These are phyloP conservation scores for Ridgeia piscesae DNA, from an alignment of 1,140 invertebrate genomes.

Conservation along the genomic window DNA sequence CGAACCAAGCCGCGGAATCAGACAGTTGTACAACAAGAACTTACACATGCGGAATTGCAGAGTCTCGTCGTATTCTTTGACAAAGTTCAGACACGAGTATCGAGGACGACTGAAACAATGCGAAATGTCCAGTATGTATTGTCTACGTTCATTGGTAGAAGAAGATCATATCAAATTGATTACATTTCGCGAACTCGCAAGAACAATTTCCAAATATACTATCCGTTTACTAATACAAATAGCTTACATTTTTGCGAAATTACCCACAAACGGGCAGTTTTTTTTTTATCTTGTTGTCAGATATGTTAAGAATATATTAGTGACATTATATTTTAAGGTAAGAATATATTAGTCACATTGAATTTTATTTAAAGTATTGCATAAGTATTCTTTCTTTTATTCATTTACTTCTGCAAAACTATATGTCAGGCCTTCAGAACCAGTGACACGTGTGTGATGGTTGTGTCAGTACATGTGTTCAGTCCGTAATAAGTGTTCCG, in stretches of 20 bases:
- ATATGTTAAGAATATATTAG: too few relatives aligned
- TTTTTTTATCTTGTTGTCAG: background rate
- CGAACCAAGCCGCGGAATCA: too few relatives aligned
- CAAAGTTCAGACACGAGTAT: constrained; percentile 24
- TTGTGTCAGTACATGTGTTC: too few relatives aligned
- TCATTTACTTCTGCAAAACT: too few relatives aligned
- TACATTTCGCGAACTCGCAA: background rate
- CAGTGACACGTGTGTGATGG: too few relatives aligned
- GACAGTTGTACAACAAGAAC: background rate
- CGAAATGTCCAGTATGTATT: background rate
- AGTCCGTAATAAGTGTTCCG: too few relatives aligned
- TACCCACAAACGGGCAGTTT: background rate
- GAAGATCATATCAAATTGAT: background rate
- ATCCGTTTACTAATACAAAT: background rate
- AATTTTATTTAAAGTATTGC: too few relatives aligned
- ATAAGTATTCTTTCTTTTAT: too few relatives aligned
- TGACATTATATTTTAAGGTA: too few relatives aligned
- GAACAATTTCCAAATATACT: too few relatives aligned
- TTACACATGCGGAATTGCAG: constrained; percentile 13
- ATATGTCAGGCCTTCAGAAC: too few relatives aligned
- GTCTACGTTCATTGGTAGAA: background rate
- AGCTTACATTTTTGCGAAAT: background rate
- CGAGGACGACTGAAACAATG: constrained; percentile 17
- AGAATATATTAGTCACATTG: too few relatives aligned
- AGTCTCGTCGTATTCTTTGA: constrained; percentile 19